Evolutionary conservation across 2,113 vertebrate genomes (phyloP).

Genomic region (Pelodiscus sinensis): DNA sequence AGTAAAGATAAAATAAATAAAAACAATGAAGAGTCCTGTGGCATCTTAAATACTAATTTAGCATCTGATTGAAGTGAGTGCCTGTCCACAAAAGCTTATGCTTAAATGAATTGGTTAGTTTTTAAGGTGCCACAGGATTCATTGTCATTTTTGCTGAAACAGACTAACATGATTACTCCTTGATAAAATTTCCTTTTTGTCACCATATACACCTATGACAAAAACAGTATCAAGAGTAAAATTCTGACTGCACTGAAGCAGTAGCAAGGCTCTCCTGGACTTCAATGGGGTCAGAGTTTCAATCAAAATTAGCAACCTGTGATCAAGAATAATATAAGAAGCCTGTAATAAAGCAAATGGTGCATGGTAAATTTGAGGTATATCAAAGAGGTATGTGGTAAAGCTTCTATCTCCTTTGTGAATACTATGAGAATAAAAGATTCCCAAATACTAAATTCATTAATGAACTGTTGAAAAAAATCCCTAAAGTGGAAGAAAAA

Average conservation of each 20-base stretch:
- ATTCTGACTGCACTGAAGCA: not conserved
- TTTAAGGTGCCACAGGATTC: too few relatives aligned
- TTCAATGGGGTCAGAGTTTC: not conserved
- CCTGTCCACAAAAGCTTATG: too few relatives aligned
- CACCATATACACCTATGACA: not conserved
- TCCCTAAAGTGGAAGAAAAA: not conserved
- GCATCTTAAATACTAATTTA: too few relatives aligned
- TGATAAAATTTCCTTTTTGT: not conserved
- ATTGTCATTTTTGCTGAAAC: too few relatives aligned
- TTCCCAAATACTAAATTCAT: not conserved
- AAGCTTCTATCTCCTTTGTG: not conserved
- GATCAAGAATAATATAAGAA: not conserved
- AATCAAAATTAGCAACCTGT: not conserved
- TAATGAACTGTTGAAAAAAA: not conserved
- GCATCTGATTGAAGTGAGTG: too few relatives aligned
- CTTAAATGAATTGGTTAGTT: too few relatives aligned
- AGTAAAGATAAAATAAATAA: not conserved
- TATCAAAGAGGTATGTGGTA: not conserved
- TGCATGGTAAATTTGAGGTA: rapidly evolving
- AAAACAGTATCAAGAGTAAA: not conserved
- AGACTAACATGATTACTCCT: too few relatives aligned
- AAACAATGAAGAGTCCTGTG: too few relatives aligned
- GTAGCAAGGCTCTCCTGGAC: not conserved
- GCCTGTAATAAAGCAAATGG: not conserved
- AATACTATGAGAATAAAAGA: not conserved